These are phyloP conservation scores for Antheraea yamamai DNA, from an alignment of 2,888 invertebrate species.

Conservation along the genomic window DNA sequence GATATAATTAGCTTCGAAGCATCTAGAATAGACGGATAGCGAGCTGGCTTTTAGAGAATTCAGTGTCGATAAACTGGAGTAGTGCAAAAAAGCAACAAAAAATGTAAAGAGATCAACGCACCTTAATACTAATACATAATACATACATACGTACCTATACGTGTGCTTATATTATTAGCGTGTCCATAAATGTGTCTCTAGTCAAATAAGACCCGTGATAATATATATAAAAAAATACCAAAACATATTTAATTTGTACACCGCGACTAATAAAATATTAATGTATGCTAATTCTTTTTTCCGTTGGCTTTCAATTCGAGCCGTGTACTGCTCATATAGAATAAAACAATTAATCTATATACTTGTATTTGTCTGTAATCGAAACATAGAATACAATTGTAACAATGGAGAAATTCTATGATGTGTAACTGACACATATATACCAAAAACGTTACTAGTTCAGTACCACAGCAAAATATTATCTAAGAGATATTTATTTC, in stretches of 20 bases:
- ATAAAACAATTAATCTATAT: not conserved
- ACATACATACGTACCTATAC: conserved; percentile 30
- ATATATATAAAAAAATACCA: conserved; percentile 9
- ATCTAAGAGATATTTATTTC: not conserved
- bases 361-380: not conserved
- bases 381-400: not conserved
- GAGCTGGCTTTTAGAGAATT: conserved; percentile 6
- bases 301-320: not conserved
- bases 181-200: conserved; percentile 21
- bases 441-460: not conserved
- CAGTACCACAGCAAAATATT: not conserved
- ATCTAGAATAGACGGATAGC: conserved; percentile 6
- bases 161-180: conserved; percentile 24
- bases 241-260: conserved; percentile 19
- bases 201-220: conserved; percentile 16
- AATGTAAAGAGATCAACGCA: conserved; percentile 43
- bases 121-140: conserved; percentile 34
- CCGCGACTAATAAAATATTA: conserved; percentile 13
- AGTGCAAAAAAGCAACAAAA: conserved; percentile 45
- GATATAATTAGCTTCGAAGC: not conserved
- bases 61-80: conserved; percentile 49
- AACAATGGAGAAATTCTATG: not conserved
- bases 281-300: conserved; percentile 7
- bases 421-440: not conserved
- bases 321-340: not conserved